These are phyloP conservation scores for Cyclopterus lumpus DNA, from an alignment of 2,797 vertebrate species.

Conservation along the genomic window DNA sequence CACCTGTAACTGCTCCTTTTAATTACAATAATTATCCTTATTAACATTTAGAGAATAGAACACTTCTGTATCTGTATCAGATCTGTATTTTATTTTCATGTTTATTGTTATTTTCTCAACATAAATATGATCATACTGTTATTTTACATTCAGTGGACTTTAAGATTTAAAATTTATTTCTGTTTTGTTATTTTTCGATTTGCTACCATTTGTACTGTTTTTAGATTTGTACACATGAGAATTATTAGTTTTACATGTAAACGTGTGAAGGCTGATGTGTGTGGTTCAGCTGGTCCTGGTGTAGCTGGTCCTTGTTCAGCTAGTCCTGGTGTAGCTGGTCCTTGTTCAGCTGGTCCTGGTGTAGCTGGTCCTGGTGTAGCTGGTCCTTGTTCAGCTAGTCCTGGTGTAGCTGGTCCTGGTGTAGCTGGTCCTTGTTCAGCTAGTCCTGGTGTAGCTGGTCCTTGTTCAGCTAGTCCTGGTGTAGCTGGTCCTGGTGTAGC, in stretches of 20 bases:
- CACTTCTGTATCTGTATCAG: conserved; percentile 6
- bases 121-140: conserved; percentile 1
- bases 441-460: background rate
- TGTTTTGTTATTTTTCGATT: conserved; percentile 43
- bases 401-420: background rate
- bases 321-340: background rate
- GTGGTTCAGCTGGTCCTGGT: background rate
- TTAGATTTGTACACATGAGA: conserved; percentile 23
- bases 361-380: background rate
- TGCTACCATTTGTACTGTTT: conserved; percentile 66
- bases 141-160: conserved; percentile 3
- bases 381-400: background rate
- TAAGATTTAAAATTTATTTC: conserved; percentile 19
- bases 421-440: background rate
- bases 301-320: background rate
- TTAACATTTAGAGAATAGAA: background rate
- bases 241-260: conserved; percentile 1
- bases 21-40: background rate
- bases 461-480: background rate
- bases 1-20: conserved; percentile 2
- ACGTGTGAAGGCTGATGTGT: background rate
- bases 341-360: background rate
- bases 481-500: background rate
- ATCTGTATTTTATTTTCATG: background rate
- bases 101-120: background rate